Conservation (phyloP, 1,140 invertebrate genomes). For the Drosophila dunni region DNA sequence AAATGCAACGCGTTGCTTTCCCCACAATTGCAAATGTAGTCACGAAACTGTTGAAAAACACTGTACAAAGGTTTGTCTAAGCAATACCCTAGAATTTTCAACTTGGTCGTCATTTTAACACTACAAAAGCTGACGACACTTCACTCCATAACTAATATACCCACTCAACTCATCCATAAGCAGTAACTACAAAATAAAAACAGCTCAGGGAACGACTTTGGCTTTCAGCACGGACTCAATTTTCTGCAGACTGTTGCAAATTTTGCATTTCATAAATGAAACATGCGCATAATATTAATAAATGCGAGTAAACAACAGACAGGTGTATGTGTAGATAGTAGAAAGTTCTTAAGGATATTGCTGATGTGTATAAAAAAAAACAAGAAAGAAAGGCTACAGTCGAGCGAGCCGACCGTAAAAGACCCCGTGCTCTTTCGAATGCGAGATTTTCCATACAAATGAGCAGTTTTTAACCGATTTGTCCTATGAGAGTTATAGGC, state of each 20-base stretch:
- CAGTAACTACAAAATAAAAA: not conserved
- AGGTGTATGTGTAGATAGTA: not conserved
- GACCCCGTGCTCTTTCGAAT: no score
- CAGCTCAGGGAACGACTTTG: not conserved
- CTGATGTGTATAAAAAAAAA: not conserved
- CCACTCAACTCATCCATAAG: not conserved
- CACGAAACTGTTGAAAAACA: not conserved
- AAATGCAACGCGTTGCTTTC: conserved; percentile 45
- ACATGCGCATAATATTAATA: conserved; percentile 80
- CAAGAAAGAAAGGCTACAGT: no score
- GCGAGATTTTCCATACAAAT: no score
- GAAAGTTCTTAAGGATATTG: conserved; percentile 22
- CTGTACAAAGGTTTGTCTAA: not conserved
- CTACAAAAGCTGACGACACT: no score
- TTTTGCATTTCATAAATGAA: conserved; percentile 82
- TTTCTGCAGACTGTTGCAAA: conserved; percentile 62
- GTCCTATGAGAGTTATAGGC: no score
- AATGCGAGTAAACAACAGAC: conserved; percentile 55
- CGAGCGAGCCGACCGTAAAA: no score
- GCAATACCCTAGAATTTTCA: conserved; percentile 6
- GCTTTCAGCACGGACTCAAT: not conserved
- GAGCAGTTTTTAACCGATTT: no score
- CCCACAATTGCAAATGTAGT: conserved; percentile 20
- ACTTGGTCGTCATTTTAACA: no score
- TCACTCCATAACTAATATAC: not conserved